Evolutionary conservation across 2,888 invertebrate species (phyloP).

Genomic region (Nemotelus nigrinus): DNA sequence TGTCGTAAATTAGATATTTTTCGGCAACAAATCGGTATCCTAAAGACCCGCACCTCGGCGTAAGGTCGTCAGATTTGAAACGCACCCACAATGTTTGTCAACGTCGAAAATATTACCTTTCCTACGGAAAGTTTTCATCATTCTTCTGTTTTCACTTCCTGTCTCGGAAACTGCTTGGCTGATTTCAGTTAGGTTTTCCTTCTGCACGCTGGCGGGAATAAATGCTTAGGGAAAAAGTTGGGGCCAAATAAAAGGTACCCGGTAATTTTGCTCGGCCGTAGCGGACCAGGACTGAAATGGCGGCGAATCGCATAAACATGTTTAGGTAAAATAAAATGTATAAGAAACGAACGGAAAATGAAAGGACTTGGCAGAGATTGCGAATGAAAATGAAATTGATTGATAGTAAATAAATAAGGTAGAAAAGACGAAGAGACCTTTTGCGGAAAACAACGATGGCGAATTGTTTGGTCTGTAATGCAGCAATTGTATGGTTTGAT

Average conservation of each 20-base stretch:
- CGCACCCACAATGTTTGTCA: not conserved
- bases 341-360: not conserved
- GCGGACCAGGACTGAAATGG: too few species aligned
- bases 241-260: not conserved
- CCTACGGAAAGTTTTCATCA: not conserved
- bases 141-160: not conserved
- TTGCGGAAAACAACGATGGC: too few species aligned
- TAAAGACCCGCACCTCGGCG: not conserved
- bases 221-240: not conserved
- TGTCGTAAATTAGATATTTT: not conserved
- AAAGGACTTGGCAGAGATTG: not conserved
- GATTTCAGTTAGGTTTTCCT: too few species aligned
- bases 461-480: too few species aligned
- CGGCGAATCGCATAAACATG: too few species aligned
- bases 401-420: slow-evolving; percentile 2
- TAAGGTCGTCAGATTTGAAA: not conserved
- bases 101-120: not conserved
- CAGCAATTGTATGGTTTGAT: too few species aligned
- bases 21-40: not conserved
- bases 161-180: too few species aligned
- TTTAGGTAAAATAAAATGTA: not conserved
- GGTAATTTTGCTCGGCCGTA: not conserved
- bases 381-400: slow-evolving; percentile 18
- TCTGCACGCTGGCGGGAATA: not conserved
- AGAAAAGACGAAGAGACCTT: not conserved